These are phyloP conservation scores for Chloroceryle amazona DNA, from an alignment of 2,797 vertebrate genomes.

Conservation along the genomic window DNA sequence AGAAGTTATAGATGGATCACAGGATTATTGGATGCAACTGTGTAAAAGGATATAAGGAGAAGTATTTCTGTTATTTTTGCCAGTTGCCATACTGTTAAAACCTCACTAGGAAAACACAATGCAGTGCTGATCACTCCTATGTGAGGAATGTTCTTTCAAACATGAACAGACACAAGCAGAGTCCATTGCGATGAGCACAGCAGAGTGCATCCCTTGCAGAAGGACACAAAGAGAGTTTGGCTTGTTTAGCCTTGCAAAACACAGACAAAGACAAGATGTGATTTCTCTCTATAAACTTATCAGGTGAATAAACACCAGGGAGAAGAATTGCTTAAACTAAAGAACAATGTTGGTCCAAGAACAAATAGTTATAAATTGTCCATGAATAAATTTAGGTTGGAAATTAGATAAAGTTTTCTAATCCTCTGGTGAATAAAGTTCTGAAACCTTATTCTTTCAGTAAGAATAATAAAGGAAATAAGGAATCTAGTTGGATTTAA, in stretches of 20 bases:
- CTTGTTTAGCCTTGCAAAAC: constrained; percentile 61
- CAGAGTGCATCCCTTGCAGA: background rate
- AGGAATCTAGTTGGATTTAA: constrained; percentile 9
- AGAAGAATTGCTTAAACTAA: constrained; percentile 49
- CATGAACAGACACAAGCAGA: background rate
- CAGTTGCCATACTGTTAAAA: background rate
- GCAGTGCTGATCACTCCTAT: background rate
- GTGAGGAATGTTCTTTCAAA: background rate
- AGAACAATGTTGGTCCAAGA: constrained; percentile 38
- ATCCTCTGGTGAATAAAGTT: constrained; percentile 30
- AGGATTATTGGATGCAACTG: background rate
- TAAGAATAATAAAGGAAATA: constrained; percentile 33
- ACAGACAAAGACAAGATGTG: background rate
- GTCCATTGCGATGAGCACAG: background rate
- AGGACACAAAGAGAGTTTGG: constrained; percentile 13
- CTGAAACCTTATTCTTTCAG: constrained; percentile 13
- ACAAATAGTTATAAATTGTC: constrained; percentile 60
- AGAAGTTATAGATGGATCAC: background rate
- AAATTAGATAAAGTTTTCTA: constrained; percentile 65
- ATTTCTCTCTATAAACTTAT: constrained; percentile 58
- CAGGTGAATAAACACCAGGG: constrained; percentile 49
- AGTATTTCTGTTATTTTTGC: background rate
- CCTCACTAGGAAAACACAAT: background rate
- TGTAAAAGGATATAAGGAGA: background rate
- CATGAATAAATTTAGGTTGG: constrained; percentile 65